Evolutionary conservation across 2,113 vertebrate genomes (phyloP), one percentile per base, ranked within the genome.

Genomic region (Dipodomys stephensi): DNA sequence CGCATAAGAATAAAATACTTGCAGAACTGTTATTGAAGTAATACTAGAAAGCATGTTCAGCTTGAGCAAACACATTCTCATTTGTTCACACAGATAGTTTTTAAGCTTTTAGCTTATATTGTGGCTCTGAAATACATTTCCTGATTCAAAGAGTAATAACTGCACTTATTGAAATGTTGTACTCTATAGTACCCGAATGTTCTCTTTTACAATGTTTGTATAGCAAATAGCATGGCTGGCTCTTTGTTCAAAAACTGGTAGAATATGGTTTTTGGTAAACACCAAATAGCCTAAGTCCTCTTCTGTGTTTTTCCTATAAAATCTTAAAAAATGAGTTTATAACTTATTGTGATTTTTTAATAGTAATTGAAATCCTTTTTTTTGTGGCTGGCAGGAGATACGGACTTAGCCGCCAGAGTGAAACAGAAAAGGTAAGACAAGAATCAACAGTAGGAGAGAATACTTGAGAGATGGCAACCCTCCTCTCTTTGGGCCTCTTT

Each of bases 361-460:
- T 94, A 83, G 23, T 97, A 82, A 95, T 88, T 76, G 39, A 95
- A 85, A 49, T 88, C 19, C 67, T 0, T 80, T 76, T 97, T 81
- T 97, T 97, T 93, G 44, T 93, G 65, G 77, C 72, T 85, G 96
- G 11, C 96, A 99, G 99, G 97, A 99, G 99, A 81, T 99, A 99
- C 0, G 99, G 99, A 95, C 98, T 99, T 97, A 99, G 99, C 97
- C 99, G 98, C 95, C 98, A 99, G 97, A 98, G 97, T 77, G 99
- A 99, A 98, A 96, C 98, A 83, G 99, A 99, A 77, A 98, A 99
- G 98, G 99, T 99, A 97, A 98, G 98, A 94, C 49, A 91, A 91
- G 79, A 18, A 30, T 69, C 39, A 62, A n/a, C 72, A 19, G 44
- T 60, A 78, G 60, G 30, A 82, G 53, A 90, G 35, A 32, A 32